Conservation (phyloP, 1,140 invertebrate species). For the Bacillus rossius region DNA sequence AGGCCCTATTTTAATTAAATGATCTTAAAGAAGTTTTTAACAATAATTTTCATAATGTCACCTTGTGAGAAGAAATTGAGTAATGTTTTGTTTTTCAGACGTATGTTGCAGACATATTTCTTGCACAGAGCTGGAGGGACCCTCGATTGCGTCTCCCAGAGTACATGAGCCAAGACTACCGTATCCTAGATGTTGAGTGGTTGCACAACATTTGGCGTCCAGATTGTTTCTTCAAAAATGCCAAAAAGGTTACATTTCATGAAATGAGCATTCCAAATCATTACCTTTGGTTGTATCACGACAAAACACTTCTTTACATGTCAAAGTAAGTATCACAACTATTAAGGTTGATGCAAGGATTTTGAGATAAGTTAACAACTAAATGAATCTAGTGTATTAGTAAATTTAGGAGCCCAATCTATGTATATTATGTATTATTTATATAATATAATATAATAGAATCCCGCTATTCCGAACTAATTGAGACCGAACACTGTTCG, state of each 20-base stretch:
- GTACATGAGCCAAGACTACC: slow-evolving; percentile 89
- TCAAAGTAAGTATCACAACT: slow-evolving; percentile 72
- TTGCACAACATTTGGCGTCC: slow-evolving; percentile 87
- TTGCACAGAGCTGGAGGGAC: slow-evolving; percentile 88
- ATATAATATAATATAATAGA: no score
- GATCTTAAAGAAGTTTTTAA: no score
- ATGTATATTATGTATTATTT: no score
- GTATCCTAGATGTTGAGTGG: slow-evolving; percentile 86
- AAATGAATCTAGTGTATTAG: no score
- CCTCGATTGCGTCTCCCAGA: slow-evolving; percentile 76
- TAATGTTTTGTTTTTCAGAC: slow-evolving; percentile 54
- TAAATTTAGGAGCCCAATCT: no score
- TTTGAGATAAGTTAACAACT: no score
- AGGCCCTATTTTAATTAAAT: no score
- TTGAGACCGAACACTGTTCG: no score
- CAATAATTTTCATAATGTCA: no score
- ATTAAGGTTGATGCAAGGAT: no score
- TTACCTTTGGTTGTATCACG: slow-evolving; percentile 86
- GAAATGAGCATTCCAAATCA: slow-evolving; percentile 94
- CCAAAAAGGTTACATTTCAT: slow-evolving; percentile 88
- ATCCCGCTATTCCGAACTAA: no score
- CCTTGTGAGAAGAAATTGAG: background rate
- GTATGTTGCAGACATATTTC: slow-evolving; percentile 87
- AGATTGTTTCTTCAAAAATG: slow-evolving; percentile 90
- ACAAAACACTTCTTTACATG: slow-evolving; percentile 87